Evolutionary conservation across 1,140 invertebrate genomes (phyloP), one percentile per base, ranked within the genome.

Genomic region (Belonocnema kinseyi): DNA sequence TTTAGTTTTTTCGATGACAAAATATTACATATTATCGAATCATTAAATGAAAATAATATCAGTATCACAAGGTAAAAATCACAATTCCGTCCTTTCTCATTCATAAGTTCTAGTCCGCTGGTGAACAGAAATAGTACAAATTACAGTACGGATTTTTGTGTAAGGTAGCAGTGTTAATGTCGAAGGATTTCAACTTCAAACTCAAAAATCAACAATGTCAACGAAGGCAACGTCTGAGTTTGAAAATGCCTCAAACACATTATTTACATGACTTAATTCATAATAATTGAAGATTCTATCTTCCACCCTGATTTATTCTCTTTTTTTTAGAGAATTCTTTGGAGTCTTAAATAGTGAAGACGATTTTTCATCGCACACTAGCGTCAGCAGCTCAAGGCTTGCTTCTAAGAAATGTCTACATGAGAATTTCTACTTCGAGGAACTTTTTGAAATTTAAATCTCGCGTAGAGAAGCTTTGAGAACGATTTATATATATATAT

Each of bases 191-290:
- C 61, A 40, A 66, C 16, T 26, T 61, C 58, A 61, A 61, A 61
- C 58, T 33, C 13, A 16, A 13, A 40, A 66, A 46, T 46, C 40
- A 46, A 66, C 33, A 66, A 40, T 4, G 17, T 13, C 61, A n/a
- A 46, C 13, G 13, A 66, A 40, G 33, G 33, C 58, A 14, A 66
- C 14, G 6, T 66, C 61, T 66, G 61, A 46, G 26, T 21, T 66
- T 66, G 61, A 76, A 76, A 76, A 53, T 72, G 21, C 51, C 54
- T 76, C 50, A 76, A 54, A 72, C 75, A 76, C 46, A 10, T 52
- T 72, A 26, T 70, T 72, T 56, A 71, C 26, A 71, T 51, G 26
- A 71, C 26, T 71, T 70, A 33, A n/a, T 46, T 52, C 50, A 66
- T 54, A 61, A 21, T 73, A 54, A 72, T 52, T 52, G 33, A 53